phyloP scores from a whole-genome alignment of 1,140 invertebrate genomes.

The Drosophila jambulina region DNA sequence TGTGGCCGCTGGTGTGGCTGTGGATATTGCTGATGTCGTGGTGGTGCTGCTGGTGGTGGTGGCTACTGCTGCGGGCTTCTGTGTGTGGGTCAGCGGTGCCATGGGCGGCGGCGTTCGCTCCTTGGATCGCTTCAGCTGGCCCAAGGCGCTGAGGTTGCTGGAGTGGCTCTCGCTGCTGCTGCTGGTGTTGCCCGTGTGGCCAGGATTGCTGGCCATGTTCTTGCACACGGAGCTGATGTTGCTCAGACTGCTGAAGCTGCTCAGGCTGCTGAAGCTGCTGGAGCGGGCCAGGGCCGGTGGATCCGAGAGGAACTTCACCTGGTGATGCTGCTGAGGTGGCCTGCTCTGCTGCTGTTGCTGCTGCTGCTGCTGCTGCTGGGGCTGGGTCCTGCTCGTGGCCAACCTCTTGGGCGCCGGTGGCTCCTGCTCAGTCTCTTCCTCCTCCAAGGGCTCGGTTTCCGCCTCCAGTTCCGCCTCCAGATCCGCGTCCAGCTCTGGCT shows the following conservation, averaged over 20 bases:
- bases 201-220: conserved; percentile 38
- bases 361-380: conserved; percentile 42
- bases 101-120: conserved; percentile 47
- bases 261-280: conserved; percentile 67
- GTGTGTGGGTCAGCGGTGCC: conserved; percentile 42
- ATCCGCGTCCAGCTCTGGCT: conserved; percentile 34
- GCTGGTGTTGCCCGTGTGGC: conserved; percentile 26
- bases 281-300: conserved; percentile 66
- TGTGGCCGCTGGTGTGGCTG: conserved; percentile 33
- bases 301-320: conserved; percentile 65
- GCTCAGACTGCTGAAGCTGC: conserved; percentile 60
- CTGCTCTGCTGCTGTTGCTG: conserved; percentile 33
- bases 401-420: conserved; percentile 65
- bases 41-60: conserved; percentile 1
- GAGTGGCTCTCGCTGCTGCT: conserved; percentile 15
- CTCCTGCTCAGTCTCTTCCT: conserved; percentile 39
- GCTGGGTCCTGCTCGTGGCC: conserved; percentile 45
- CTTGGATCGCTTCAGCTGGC: conserved; percentile 23
- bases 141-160: conserved; percentile 10
- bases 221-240: conserved; percentile 64
- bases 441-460: background rate
- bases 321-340: conserved; percentile 31
- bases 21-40: conserved; percentile 30
- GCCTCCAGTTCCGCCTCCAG: conserved; percentile 23
- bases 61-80: conserved; percentile 28